These are phyloP conservation scores for Leuctra nigra DNA, from an alignment of 2,888 invertebrate genomes.

Conservation along the genomic window DNA sequence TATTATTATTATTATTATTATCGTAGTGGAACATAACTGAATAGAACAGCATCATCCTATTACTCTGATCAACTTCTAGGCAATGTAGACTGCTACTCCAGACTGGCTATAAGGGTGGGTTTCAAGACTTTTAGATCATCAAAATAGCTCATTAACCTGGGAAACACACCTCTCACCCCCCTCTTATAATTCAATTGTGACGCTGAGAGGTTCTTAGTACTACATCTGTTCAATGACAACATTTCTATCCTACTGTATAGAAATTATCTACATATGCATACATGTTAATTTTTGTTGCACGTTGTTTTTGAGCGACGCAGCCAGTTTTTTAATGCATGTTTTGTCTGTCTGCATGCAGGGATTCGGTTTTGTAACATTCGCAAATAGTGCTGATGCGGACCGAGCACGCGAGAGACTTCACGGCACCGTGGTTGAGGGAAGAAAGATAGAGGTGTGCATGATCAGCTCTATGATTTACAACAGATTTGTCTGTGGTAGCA, in stretches of 20 bases:
- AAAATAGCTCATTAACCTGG: neutral
- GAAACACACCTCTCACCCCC: constrained; percentile 1
- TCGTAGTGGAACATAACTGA: constrained; percentile 11
- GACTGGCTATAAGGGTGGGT: neutral
- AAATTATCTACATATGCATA: constrained; percentile 45
- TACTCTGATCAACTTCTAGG: neutral
- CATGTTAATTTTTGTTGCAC: constrained; percentile 60
- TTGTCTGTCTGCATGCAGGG: constrained; percentile 99
- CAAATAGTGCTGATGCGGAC: constrained; percentile 99
- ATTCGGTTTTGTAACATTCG: constrained; percentile 99
- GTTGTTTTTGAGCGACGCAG: constrained; percentile 67
- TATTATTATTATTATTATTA: too few species aligned
- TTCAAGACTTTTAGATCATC: neutral
- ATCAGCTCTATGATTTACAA: constrained; percentile 36
- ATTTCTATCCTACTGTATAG: constrained; percentile 17
- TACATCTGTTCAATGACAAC: constrained; percentile 1
- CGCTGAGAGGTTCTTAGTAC: constrained; percentile 7
- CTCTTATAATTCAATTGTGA: constrained; percentile 7
- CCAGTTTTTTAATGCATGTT: constrained; percentile 77
- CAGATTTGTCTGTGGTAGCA: constrained; percentile 35
- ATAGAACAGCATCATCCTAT: constrained; percentile 6
- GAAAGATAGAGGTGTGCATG: constrained; percentile 99
- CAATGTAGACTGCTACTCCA: neutral
- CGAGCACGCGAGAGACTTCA: constrained; percentile 99
- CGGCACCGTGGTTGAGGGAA: constrained; percentile 99